These are phyloP conservation scores for Phoxinus phoxinus DNA, from an alignment of 2,113 vertebrate genomes.

Conservation along the genomic window DNA sequence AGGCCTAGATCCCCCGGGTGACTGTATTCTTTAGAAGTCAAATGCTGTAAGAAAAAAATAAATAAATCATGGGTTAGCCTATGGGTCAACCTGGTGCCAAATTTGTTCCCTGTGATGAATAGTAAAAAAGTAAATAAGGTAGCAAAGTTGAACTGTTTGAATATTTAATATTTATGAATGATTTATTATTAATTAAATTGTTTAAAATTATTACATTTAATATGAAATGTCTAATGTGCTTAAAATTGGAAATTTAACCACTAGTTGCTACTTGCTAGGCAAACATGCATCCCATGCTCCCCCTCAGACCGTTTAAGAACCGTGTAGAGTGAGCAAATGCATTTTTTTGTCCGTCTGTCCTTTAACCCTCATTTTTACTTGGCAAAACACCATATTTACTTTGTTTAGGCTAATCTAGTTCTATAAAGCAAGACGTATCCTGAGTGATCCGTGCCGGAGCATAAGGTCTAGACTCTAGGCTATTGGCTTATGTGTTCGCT, in stretches of 20 bases:
- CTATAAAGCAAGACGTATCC: background rate
- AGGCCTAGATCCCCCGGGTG: no score
- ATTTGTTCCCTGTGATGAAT: background rate
- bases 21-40: background rate
- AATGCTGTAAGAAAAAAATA: background rate
- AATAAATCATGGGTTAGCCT: background rate
- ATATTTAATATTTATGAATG: background rate
- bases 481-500: background rate
- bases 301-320: background rate
- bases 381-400: no score
- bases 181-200: background rate
- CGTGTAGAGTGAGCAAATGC: background rate
- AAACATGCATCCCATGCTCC: background rate
- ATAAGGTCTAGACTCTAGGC: no score
- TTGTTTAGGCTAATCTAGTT: background rate
- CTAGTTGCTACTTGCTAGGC: background rate
- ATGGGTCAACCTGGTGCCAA: background rate
- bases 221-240: background rate
- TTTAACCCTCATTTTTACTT: background rate
- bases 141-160: no score
- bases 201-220: background rate
- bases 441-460: background rate
- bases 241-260: background rate
- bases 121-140: background rate
- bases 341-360: background rate